phyloP scores from a whole-genome alignment of 2,888 invertebrate species.

The Poecilobothrus nobilitatus region DNA sequence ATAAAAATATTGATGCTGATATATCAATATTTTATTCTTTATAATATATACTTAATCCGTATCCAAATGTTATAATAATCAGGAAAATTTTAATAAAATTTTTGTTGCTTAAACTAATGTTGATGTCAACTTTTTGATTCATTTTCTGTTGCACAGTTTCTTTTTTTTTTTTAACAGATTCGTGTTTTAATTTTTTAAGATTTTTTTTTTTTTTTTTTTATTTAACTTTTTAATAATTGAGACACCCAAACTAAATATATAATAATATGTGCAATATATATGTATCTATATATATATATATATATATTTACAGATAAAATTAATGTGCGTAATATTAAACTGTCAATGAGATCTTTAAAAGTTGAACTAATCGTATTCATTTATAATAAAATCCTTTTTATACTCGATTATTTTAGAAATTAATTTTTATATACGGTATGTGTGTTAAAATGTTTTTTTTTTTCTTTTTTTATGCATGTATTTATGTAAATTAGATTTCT shows the following conservation, averaged over 20 bases:
- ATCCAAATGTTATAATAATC: not conserved
- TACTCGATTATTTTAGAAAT: not conserved
- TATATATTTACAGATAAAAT: too few species aligned
- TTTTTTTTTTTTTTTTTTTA: too few species aligned
- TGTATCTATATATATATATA: too few species aligned
- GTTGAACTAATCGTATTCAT: not conserved
- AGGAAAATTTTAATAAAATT: not conserved
- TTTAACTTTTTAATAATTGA: too few species aligned
- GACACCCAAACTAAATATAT: too few species aligned
- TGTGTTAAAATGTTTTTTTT: too few species aligned
- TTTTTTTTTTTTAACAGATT: not conserved
- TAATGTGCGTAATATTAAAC: not conserved
- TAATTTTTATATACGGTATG: too few species aligned
- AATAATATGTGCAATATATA: too few species aligned
- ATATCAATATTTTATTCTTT: not conserved
- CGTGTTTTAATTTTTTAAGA: too few species aligned
- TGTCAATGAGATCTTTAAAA: not conserved
- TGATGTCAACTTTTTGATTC: not conserved
- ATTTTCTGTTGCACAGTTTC: not conserved
- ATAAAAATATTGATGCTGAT: too few species aligned
- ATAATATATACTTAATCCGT: not conserved
- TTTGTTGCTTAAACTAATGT: not conserved
- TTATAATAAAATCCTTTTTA: not conserved
- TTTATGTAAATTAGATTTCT: too few species aligned
- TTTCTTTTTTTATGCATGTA: too few species aligned